These are phyloP conservation scores for Clarias macrocephalus DNA, from an alignment of 2,113 vertebrate species.

Conservation along the genomic window DNA sequence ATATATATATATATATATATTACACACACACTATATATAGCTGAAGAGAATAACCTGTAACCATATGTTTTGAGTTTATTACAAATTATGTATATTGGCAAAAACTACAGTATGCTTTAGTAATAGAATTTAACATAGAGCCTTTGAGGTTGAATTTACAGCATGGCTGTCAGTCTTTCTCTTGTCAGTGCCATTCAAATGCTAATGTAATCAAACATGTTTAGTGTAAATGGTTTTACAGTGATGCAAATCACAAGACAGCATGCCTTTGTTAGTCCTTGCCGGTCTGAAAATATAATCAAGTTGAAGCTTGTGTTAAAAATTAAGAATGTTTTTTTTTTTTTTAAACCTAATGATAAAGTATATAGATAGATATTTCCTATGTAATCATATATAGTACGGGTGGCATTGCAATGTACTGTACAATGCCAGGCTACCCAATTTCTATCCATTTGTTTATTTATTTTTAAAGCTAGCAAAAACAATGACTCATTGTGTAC, in stretches of 20 bases:
- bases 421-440: neutral
- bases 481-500: neutral
- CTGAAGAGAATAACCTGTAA: neutral
- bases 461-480: neutral
- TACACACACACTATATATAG: no score
- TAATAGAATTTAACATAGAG: slow-evolving; percentile 23
- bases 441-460: neutral
- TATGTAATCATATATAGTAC: neutral
- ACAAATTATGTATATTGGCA: slow-evolving; percentile 19
- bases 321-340: neutral
- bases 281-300: neutral
- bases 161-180: slow-evolving; percentile 9
- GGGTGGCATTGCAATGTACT: neutral
- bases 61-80: neutral
- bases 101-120: neutral
- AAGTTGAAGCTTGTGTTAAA: neutral
- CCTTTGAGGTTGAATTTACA: slow-evolving; percentile 5
- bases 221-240: slow-evolving; percentile 29
- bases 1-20: no score
- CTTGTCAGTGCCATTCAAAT: slow-evolving; percentile 26
- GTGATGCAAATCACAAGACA: neutral
- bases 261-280: neutral
- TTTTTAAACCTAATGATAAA: no score
- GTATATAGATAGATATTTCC: no score
- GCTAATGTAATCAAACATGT: slow-evolving; percentile 41